Conservation (phyloP, 2,888 invertebrate species). For the Eristalis intricaria region DNA sequence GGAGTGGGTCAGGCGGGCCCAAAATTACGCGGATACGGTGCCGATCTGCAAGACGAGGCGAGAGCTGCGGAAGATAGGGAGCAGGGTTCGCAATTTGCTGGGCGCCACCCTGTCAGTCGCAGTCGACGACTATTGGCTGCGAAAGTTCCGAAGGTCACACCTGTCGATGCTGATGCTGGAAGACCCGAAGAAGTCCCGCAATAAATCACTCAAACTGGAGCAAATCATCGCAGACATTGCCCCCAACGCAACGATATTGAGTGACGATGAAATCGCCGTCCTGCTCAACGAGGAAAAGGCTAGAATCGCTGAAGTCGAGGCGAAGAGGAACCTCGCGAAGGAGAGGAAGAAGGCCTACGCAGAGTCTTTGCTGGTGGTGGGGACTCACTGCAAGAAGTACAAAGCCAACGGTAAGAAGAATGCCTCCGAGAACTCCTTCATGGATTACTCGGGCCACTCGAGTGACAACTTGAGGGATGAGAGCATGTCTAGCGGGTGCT, state of each 20-base stretch:
- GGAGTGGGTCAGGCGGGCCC: conserved; percentile 13
- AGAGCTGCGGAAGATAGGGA: conserved; percentile 7
- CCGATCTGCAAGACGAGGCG: not conserved
- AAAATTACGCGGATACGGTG: not conserved
- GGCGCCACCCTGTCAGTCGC: not conserved
- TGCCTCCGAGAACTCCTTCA: not conserved
- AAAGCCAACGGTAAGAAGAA: not conserved
- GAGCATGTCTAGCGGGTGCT: not conserved
- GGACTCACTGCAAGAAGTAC: not conserved
- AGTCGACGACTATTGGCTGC: conserved; percentile 44
- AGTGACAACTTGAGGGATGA: not conserved
- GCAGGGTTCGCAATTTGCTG: conserved; percentile 13
- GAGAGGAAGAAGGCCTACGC: no score
- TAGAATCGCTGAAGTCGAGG: not conserved
- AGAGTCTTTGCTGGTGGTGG: not conserved
- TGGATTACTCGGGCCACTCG: not conserved
- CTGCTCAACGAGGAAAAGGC: not conserved
- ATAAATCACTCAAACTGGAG: not conserved
- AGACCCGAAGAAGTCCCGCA: no score
- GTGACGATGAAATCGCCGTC: conserved; percentile 10
- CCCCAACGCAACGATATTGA: not conserved
- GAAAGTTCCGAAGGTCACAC: conserved; percentile 7
- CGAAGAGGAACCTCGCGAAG: no score
- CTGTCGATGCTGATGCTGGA: not conserved
- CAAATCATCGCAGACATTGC: conserved; percentile 20